phyloP scores from a whole-genome alignment of 2,797 vertebrate species.

The Merluccius polli region DNA sequence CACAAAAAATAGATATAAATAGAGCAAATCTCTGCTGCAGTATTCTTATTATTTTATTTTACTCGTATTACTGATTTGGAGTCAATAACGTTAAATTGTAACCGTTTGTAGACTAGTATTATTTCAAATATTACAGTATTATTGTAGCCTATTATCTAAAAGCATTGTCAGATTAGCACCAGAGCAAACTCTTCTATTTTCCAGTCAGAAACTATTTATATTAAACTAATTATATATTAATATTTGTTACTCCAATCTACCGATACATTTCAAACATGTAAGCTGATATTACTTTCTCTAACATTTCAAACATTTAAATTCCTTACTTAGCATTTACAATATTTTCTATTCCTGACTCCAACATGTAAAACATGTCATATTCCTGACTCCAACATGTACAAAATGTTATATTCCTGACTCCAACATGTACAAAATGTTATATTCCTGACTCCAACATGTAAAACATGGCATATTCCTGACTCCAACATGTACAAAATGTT shows the following conservation, averaged over 20 bases:
- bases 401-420: not conserved
- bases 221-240: no score
- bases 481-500: not conserved
- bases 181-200: no score
- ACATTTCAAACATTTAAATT: not conserved
- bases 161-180: not conserved
- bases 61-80: not conserved
- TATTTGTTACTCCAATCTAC: not conserved
- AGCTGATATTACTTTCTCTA: no score
- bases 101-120: not conserved
- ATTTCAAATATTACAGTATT: not conserved
- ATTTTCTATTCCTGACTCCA: not conserved
- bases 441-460: not conserved
- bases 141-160: not conserved
- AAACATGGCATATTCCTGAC: not conserved
- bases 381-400: not conserved
- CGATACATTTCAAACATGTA: no score
- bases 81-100: not conserved
- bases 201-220: no score
- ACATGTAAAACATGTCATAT: not conserved
- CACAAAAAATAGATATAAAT: not conserved
- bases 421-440: not conserved
- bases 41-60: not conserved
- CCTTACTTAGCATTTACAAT: no score
- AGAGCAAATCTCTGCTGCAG: not conserved